Evolutionary conservation across 2,888 invertebrate species (phyloP), one percentile per base, ranked within the genome.

Genomic region (Cephus pulcher): DNA sequence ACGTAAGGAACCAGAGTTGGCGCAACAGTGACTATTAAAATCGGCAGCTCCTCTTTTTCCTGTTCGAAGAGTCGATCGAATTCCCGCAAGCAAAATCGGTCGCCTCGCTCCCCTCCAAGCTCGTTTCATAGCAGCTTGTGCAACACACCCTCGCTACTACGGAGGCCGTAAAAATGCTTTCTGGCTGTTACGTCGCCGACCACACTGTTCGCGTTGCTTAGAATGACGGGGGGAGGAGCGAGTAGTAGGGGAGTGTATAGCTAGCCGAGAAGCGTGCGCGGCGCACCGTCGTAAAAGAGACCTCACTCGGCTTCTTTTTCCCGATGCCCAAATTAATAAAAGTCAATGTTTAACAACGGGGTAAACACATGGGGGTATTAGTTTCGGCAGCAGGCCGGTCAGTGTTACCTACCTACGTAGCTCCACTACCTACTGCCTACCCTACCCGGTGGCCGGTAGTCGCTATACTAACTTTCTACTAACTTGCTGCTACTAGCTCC

Each of bases 41-140:
- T 56, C 23, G 56, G 0, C 9, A 3, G 56, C 2, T 23, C 9
- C 0, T 56, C 56, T 56, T 56, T 56, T 56, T 56, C 9, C 23
- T 23, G 9, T 23, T 23, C 80, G 78, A 78, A 82, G 83, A 86
- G 85, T 88, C 86, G 86, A 87, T 87, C 87, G 84, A 82, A 86
- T 87, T 87, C 86, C 88, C 86, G 87, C 86, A 87, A 88, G 87
- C 84, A 87, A 84, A 87, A 87, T 85, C 79, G 83, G 86, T 85
- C 85, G 75, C 80, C 32, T 80, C 82, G 37, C 69, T 79, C 75
- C 30, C 74, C 35, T 6, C 6, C 35, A 34, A 15, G n/a, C 37
- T 33, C 34, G 12, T 34, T 74, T 33, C 32, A 1, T 12, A 12
- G 71, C 33, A 71, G 71, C 71, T 32, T 56, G 56, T 23, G 56